These are phyloP conservation scores for Chrysomela aeneicollis DNA, from an alignment of 2,888 invertebrate species.

Conservation along the genomic window DNA sequence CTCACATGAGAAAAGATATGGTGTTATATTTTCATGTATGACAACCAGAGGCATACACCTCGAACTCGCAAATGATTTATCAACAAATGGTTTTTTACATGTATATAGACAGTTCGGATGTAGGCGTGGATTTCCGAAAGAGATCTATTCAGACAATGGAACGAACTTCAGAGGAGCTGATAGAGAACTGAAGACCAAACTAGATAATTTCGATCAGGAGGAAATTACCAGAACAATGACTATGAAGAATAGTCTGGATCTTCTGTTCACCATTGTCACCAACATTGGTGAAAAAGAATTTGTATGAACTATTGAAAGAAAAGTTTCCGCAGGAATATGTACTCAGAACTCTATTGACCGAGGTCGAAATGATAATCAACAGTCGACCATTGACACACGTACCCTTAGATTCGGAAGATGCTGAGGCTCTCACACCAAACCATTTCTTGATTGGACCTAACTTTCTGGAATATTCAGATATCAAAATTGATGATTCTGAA, in stretches of 20 bases:
- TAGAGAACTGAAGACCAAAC: neutral
- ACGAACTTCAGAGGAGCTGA: too few species aligned
- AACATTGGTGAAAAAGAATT: too few species aligned
- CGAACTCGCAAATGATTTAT: conserved; percentile 22
- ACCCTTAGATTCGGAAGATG: neutral
- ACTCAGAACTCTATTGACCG: neutral
- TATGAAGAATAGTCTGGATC: neutral
- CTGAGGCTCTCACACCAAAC: conserved; percentile 3
- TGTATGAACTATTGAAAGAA: neutral
- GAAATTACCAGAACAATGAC: neutral
- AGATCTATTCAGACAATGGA: too few species aligned
- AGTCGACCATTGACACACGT: conserved; percentile 7
- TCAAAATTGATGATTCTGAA: neutral
- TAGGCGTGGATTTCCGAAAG: conserved; percentile 41
- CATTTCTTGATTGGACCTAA: neutral
- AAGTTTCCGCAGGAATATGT: neutral
- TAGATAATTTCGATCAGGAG: neutral
- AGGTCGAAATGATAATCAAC: conserved; percentile 3
- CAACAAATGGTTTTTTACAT: conserved; percentile 18
- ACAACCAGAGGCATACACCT: conserved; percentile 17
- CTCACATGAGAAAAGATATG: conserved; percentile 16
- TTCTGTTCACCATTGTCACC: neutral
- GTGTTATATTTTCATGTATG: conserved; percentile 24
- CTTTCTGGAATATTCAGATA: neutral
- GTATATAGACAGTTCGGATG: conserved; percentile 21